phyloP scores from a whole-genome alignment of 2,113 vertebrate genomes.

The Emydocephalus ijimae region DNA sequence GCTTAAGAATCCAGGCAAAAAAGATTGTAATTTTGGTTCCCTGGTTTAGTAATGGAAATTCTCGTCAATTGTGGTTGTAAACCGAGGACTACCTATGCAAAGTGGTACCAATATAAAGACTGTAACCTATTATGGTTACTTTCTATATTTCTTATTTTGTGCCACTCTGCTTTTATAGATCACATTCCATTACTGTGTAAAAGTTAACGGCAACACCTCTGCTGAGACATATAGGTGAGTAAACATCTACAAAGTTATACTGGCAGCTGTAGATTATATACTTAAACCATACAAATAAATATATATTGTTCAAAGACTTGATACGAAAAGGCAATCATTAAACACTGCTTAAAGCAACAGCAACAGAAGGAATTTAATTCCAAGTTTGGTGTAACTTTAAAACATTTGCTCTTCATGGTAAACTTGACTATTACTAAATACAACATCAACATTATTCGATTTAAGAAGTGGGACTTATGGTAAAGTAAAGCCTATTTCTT shows the following conservation, averaged over 20 bases:
- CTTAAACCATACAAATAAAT: not conserved
- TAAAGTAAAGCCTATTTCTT: not conserved
- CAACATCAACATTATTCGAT: not conserved
- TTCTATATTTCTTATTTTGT: not conserved
- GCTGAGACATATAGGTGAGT: slow-evolving; percentile 55
- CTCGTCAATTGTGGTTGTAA: not conserved
- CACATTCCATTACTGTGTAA: slow-evolving; percentile 56
- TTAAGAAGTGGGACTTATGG: not conserved
- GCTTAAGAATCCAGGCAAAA: not conserved
- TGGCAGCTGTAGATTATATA: not conserved
- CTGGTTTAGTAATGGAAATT: too few species aligned
- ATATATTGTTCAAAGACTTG: not conserved
- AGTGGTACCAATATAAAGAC: not conserved
- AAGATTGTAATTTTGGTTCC: not conserved
- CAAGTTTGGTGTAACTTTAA: not conserved
- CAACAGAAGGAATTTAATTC: not conserved
- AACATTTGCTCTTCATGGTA: not conserved
- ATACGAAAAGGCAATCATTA: not conserved
- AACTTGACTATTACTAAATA: not conserved
- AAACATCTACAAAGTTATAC: not conserved
- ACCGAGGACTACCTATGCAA: not conserved
- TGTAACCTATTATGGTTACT: not conserved
- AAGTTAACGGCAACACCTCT: slow-evolving; percentile 50
- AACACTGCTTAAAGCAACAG: not conserved
- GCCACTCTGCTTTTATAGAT: slow-evolving; percentile 48